phyloP scores from a whole-genome alignment of 2,113 vertebrate species.

The Prinia subflava region DNA sequence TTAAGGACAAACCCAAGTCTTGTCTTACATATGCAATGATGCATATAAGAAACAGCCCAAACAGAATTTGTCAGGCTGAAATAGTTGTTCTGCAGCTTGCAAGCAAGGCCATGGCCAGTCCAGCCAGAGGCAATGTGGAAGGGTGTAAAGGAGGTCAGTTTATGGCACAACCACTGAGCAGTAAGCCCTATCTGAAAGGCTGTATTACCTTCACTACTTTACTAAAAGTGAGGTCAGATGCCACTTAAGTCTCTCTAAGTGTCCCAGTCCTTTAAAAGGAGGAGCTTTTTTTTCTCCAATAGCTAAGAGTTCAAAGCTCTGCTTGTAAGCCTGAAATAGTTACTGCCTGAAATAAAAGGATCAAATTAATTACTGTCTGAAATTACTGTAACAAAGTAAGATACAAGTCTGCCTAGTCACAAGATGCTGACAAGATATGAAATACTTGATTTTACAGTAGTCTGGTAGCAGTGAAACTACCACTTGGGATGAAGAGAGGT shows the following conservation, averaged over 20 bases:
- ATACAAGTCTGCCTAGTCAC: constrained; percentile 18
- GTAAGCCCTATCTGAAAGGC: background rate
- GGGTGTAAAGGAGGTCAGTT: background rate
- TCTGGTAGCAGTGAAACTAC: background rate
- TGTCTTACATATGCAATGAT: background rate
- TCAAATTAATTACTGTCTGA: constrained; percentile 27
- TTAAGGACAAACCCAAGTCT: background rate
- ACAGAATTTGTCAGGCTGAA: background rate
- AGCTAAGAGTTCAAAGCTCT: background rate
- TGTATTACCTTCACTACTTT: background rate
- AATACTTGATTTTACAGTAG: background rate
- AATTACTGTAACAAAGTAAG: constrained; percentile 14
- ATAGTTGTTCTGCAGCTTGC: background rate
- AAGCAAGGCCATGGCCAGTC: background rate
- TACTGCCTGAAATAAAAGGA: constrained; percentile 13
- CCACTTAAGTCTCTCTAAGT: background rate
- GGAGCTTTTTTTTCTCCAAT: background rate
- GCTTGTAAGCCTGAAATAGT: constrained; percentile 4
- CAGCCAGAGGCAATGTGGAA: background rate
- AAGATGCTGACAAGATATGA: background rate
- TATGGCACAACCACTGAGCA: background rate
- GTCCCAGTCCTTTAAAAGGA: background rate
- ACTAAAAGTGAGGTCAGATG: background rate
- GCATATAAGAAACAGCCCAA: background rate
- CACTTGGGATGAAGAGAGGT: background rate